Conservation (phyloP, 1,140 invertebrate species). For the Stegodyphus dumicola region DNA sequence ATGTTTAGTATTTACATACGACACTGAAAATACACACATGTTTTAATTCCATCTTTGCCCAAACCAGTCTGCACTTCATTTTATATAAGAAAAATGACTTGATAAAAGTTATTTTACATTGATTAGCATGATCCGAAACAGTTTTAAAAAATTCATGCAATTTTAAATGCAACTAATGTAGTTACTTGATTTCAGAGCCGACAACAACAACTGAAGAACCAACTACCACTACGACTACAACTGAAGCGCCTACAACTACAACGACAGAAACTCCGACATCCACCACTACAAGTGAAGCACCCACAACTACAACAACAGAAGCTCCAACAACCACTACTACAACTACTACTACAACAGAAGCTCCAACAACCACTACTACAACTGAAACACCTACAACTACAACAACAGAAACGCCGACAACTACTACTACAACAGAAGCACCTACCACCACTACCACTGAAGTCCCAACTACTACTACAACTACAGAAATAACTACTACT, state of each 20-base stretch:
- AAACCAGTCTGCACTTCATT: no score
- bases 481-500: constrained; percentile 21
- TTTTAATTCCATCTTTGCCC: no score
- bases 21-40: no score
- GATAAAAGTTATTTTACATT: no score
- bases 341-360: constrained; percentile 3
- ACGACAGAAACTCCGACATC: neutral
- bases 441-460: constrained; percentile 14
- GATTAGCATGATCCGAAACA: no score
- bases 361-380: constrained; percentile 23
- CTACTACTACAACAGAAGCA: constrained; percentile 11
- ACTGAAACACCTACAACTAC: constrained; percentile 1
- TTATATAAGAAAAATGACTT: no score
- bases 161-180: no score
- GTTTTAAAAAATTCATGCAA: no score
- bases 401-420: no score
- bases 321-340: constrained; percentile 1
- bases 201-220: constrained; percentile 3
- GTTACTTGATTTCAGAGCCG: neutral
- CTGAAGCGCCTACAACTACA: neutral
- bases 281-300: neutral
- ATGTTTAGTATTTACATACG: no score
- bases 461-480: constrained; percentile 1
- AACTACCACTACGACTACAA: neutral
- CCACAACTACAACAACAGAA: no score